phyloP scores from a whole-genome alignment of 2,797 vertebrate genomes.

The Eulemur albifrons region DNA sequence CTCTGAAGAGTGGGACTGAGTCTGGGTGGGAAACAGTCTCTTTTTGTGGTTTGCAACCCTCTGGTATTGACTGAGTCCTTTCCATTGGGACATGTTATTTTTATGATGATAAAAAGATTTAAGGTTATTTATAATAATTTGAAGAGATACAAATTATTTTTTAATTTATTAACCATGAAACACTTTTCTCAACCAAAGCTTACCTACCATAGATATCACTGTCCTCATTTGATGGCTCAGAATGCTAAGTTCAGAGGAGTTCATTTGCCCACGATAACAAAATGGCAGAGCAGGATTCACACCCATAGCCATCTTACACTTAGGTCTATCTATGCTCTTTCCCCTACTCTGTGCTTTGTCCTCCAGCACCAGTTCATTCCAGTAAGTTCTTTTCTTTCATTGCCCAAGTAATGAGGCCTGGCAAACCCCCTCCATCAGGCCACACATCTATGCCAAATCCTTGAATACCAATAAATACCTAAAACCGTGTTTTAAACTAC shows the following conservation, averaged over 20 bases:
- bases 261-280: not conserved
- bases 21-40: too few relatives aligned
- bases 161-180: not conserved
- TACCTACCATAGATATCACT: not conserved
- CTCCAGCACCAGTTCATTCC: not conserved
- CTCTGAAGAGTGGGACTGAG: not conserved
- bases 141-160: not conserved
- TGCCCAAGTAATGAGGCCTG: constrained; percentile 52
- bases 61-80: not conserved
- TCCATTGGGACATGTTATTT: not conserved
- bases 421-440: constrained; percentile 76
- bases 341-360: not conserved
- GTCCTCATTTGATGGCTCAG: not conserved
- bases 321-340: not conserved
- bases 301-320: not conserved
- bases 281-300: not conserved
- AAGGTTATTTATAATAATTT: not conserved
- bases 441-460: constrained; percentile 77
- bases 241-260: not conserved
- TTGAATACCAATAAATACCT: constrained; percentile 79
- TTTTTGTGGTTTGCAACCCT: not conserved
- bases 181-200: not conserved
- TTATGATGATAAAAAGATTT: not conserved
- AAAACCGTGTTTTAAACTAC: constrained; percentile 81
- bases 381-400: constrained; percentile 32